Evolutionary conservation across 2,888 invertebrate genomes (phyloP), one percentile per base, ranked within the genome.

Genomic region (Caenorhabditis macrosperma): DNA sequence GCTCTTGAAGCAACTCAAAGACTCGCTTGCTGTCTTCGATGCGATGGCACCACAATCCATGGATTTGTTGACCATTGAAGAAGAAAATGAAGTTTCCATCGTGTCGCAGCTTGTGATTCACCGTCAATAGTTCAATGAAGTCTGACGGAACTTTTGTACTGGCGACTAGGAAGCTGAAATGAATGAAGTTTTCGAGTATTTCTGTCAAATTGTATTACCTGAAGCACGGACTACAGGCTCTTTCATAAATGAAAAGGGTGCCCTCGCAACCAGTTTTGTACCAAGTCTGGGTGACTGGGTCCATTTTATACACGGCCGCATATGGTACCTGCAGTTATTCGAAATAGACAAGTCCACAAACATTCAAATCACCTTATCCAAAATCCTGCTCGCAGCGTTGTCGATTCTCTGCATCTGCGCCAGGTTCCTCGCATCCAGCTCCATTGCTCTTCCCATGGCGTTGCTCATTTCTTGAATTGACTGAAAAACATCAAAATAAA

Each of bases 241-340:
- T 71, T 59, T 85, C 80, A 74, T 89, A 89, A 12, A 89, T 75
- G 74, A 89, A 89, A 24, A 89, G 69, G 9, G 88, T 82, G 24
- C 89, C 89, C 26, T 86, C 87, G 26, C 86, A 75, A 17, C 86
- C 86, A 12, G 85, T 80, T 28, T 86, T 86, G 38, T 78, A 79
- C 89, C 89, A 89, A 9, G 68, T 54, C 17, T 76, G 83, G 28
- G 64, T 81, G 6, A 60, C 79, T 1, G 30, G 59, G 71, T 84
- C 78, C 50, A 87, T 86, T 26, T 68, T 78, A 77, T 88, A 89
- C n/a, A 88, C 69, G 10, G 88, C 86, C 0, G 82, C 75, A 75
- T 87, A 87, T 2, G 82, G 67, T 2, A 83, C 77, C 82, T 86
- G 55, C 26, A 81, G 30, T 54, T 12, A 0, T 15, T 44, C 0